Conservation (phyloP, 2,888 invertebrate genomes). For the Lapara coniferarum region DNA sequence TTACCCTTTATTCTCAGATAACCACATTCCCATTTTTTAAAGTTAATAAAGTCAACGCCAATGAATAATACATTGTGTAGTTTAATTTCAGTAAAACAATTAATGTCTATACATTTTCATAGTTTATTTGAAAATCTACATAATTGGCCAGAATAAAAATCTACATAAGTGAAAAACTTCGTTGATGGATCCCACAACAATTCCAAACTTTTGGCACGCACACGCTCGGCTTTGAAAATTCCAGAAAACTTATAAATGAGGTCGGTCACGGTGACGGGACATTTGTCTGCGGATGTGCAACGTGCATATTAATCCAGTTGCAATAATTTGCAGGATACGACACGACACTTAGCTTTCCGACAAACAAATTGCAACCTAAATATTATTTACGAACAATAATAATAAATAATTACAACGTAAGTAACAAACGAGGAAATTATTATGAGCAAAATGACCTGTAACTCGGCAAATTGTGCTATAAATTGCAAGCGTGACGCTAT, state of each 20-base stretch:
- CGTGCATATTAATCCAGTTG: slow-evolving; percentile 30
- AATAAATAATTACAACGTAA: slow-evolving; percentile 17
- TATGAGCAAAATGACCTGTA: slow-evolving; percentile 17
- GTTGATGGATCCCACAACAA: slow-evolving; percentile 31
- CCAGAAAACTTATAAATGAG: slow-evolving; percentile 36
- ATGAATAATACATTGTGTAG: neutral
- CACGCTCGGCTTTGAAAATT: slow-evolving; percentile 35
- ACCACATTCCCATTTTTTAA: too few relatives aligned
- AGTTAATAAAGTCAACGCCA: too few relatives aligned
- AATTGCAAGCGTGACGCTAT: slow-evolving; percentile 5
- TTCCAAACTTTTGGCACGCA: slow-evolving; percentile 40
- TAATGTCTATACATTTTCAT: neutral
- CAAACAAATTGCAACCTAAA: slow-evolving; percentile 25
- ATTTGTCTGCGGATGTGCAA: slow-evolving; percentile 35
- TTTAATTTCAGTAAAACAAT: neutral
- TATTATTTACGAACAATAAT: slow-evolving; percentile 25
- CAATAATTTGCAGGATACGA: slow-evolving; percentile 28
- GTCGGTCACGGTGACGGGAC: slow-evolving; percentile 31
- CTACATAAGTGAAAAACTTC: slow-evolving; percentile 32
- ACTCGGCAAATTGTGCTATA: slow-evolving; percentile 14
- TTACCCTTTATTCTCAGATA: too few relatives aligned
- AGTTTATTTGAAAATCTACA: neutral
- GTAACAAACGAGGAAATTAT: slow-evolving; percentile 26
- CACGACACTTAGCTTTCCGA: slow-evolving; percentile 19
- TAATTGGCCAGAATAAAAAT: neutral